Conservation (phyloP, 2,888 invertebrate genomes). For the Cosmorhoe ocellata region DNA sequence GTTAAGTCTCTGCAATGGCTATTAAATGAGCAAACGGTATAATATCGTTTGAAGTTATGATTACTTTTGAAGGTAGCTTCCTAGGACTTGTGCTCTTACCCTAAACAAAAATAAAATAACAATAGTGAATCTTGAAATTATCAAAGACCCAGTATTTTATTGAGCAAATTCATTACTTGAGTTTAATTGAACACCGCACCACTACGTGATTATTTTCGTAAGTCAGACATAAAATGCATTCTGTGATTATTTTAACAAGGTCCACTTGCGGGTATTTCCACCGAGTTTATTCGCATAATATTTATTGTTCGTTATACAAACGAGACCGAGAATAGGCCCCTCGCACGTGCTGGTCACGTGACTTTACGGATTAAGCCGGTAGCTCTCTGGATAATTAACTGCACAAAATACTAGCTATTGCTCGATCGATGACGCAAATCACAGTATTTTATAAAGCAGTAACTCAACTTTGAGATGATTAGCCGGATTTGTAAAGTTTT, state of each 20-base stretch:
- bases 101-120: too few relatives aligned
- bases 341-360: slow-evolving; percentile 79
- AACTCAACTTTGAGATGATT: not conserved
- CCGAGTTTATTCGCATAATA: slow-evolving; percentile 25
- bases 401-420: slow-evolving; percentile 65
- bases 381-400: slow-evolving; percentile 77
- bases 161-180: not conserved
- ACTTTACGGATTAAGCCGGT: slow-evolving; percentile 72
- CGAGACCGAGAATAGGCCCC: slow-evolving; percentile 52
- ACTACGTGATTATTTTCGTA: slow-evolving; percentile 6
- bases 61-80: not conserved
- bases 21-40: not conserved
- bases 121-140: too few relatives aligned
- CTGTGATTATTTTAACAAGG: slow-evolving; percentile 18
- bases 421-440: slow-evolving; percentile 49
- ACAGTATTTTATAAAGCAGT: slow-evolving; percentile 5
- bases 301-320: slow-evolving; percentile 27
- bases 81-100: too few relatives aligned
- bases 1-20: slow-evolving; percentile 22
- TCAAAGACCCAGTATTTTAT: too few relatives aligned
- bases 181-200: not conserved
- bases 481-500: too few relatives aligned
- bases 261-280: slow-evolving; percentile 11
- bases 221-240: slow-evolving; percentile 4
- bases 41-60: not conserved